Evolutionary conservation across 2,113 vertebrate species (phyloP).

Genomic region (Myotis lucifugus): DNA sequence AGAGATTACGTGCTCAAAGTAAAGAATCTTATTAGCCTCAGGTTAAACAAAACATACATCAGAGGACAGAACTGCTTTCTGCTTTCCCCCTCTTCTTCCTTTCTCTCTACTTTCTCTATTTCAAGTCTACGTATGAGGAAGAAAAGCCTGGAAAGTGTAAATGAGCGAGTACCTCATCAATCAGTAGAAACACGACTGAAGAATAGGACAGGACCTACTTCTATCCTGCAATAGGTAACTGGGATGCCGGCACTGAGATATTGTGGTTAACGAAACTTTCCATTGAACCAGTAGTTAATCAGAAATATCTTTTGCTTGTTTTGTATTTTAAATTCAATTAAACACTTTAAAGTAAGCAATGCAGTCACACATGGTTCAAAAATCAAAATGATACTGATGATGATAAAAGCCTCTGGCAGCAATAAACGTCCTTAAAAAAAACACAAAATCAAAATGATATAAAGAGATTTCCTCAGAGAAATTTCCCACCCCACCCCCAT

Average conservation of each 20-base stretch:
- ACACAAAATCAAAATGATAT: background rate
- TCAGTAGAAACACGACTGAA: background rate
- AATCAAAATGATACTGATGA: background rate
- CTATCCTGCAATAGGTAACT: background rate
- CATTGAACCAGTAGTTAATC: background rate
- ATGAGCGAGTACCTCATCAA: background rate
- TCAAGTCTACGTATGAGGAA: background rate
- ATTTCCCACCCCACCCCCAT: background rate
- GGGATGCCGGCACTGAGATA: background rate
- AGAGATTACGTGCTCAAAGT: background rate
- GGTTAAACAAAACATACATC: background rate
- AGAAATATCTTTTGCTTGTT: background rate
- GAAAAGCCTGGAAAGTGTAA: background rate
- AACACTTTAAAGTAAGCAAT: background rate
- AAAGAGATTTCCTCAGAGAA: background rate
- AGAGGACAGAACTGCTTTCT: background rate
- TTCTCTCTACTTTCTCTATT: background rate
- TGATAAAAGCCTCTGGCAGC: too few species aligned
- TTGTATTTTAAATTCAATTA: constrained; percentile 17
- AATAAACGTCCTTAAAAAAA: too few species aligned
- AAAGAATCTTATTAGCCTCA: background rate
- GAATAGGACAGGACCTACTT: background rate
- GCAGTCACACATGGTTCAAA: background rate
- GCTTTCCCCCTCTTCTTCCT: background rate
- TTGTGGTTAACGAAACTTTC: background rate